Base-by-base conservation (phyloP, 2,113 vertebrate species). In the Pavo muticus region DNA sequence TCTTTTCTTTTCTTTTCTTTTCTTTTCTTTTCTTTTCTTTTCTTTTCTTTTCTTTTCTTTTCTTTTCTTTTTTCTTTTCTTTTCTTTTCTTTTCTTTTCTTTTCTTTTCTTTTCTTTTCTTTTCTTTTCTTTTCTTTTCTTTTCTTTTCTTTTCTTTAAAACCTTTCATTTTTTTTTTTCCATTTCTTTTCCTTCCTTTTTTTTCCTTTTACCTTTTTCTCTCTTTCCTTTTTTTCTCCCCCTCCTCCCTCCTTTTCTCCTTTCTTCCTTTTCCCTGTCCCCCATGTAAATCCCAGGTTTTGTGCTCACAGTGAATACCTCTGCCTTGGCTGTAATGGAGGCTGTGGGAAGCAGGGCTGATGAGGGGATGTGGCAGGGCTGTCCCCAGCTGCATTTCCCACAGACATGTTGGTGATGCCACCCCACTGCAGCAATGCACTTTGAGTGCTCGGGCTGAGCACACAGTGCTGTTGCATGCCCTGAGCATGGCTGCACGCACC, bases 361-460 rank as follows among this genome's bases (percentile, higher is more conserved):
- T 20, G 39, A 42, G 57, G 52, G 39, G 14, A 54, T 40, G 12
- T 2, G 16, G 52, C 29, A 40, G 63, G 5, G n/a, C 24, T 24
- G 10, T 44, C 30, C 29, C 6, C 1, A 64, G 19, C 6, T 11
- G 19, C 8, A 14, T 56, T 19, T 77, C 14, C 64, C 50, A 2
- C 2, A 29, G 60, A 14, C n/a, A 80, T 27, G 27, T 77, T 83
- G 54, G 75, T 32, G 39, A 27, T 77, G 59, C 45, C 14, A 70
- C 45, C 54, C 37, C 48, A 1, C 27, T 50, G 59, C n/a, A 35
- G 61, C 14, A 29, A 17, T 54, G 50, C 68, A 11, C 83, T n/a
- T 24, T 7, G 25, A 56, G 45, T 2, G 1, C 0, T 3, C 24
- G 71, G 29, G 25, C 24, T 25, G 14, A 52, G n/a, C 2, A 1